Evolutionary conservation across 2,797 vertebrate species (phyloP).

Genomic region (Etheostoma perlongum): DNA sequence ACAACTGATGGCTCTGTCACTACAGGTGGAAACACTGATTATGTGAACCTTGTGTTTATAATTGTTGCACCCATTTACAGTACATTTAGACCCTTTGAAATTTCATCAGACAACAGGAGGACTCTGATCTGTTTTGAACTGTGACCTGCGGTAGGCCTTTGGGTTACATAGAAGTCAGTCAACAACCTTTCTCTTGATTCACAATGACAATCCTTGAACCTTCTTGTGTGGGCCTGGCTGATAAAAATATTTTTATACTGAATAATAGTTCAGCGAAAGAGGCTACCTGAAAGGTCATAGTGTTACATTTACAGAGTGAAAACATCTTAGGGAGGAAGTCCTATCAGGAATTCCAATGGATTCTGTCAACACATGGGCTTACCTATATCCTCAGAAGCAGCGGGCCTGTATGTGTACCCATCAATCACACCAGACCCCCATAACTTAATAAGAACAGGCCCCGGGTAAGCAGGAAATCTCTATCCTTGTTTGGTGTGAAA

Average conservation of each 20-base stretch:
- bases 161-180: constrained; percentile 46
- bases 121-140: constrained; percentile 64
- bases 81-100: constrained; percentile 68
- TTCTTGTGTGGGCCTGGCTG: constrained; percentile 43
- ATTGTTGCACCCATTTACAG: constrained; percentile 57
- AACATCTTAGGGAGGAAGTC: constrained; percentile 13
- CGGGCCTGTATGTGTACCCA: constrained; percentile 35
- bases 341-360: constrained; percentile 24
- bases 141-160: constrained; percentile 50
- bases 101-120: constrained; percentile 62
- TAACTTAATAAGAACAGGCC: constrained; percentile 69
- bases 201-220: constrained; percentile 19
- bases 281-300: constrained; percentile 13
- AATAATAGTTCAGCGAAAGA: constrained; percentile 20
- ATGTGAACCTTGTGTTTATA: constrained; percentile 73
- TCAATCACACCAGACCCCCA: constrained; percentile 61
- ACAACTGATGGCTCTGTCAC: constrained; percentile 79
- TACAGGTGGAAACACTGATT: constrained; percentile 83
- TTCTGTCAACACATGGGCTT: constrained; percentile 37
- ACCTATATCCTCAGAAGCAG: constrained; percentile 39
- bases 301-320: constrained; percentile 18
- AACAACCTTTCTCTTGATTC: constrained; percentile 5
- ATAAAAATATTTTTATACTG: constrained; percentile 11
- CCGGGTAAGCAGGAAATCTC: constrained; percentile 60
- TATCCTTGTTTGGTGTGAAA: constrained; percentile 73